Evolutionary conservation across 1,140 invertebrate genomes (phyloP), one percentile per base, ranked within the genome.

Genomic region (Parapsyche elsis): DNA sequence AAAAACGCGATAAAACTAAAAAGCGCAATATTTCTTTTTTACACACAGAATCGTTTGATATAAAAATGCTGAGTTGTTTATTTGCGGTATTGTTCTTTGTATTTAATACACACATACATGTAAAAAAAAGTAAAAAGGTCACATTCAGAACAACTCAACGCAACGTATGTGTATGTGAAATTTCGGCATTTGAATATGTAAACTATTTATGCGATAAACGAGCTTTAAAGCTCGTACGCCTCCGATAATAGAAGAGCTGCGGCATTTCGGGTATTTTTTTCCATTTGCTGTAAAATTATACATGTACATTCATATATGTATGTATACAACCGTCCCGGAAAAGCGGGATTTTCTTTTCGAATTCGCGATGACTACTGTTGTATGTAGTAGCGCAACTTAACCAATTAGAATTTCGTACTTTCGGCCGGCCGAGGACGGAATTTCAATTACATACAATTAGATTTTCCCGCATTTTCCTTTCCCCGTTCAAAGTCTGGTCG

Each of bases 401-500:
- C 21, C 64, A 26, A 67, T 67, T 67, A 67, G 24, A 67, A 26
- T 67, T 67, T 30, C 21, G 23, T 61, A 23, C 64, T 24, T 12
- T 26, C 14, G 23, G 64, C 10, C 9, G 23, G 14, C 64, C 24
- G 24, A 26, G 19, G 21, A 67, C 21, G 64, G 64, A 67, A 67
- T 67, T 67, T 26, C 64, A 67, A 67, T 67, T 67, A 67, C 24
- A 67, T 9, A 67, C 64, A 67, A 67, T 67, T 67, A 67, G 64
- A 67, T 67, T 67, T 67, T 67, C 64, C 21, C 30, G 30, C 49
- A 16, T 53, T 53, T 53, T 53, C 49, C 49, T 5, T 5, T 10
- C 49, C 49, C 49, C 30, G n/a, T n/a, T n/a, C n/a, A 38, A 38
- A 38, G 30, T 53, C 16, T 53, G 12, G 21, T 61, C 59, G 59